Base-by-base conservation (phyloP, 2,797 vertebrate genomes). In the Labroides dimidiatus region DNA sequence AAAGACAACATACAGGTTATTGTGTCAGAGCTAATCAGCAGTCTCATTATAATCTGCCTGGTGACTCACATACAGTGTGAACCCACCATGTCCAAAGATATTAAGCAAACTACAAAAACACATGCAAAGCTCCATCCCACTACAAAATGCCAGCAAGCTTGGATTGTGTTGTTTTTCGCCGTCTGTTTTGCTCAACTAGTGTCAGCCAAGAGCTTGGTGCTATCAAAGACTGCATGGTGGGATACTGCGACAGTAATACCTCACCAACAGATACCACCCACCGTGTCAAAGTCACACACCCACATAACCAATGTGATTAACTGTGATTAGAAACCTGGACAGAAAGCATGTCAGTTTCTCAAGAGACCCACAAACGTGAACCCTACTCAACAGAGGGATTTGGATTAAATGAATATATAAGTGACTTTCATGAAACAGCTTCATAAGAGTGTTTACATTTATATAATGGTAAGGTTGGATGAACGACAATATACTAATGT, bases 81-180 rank as follows among this genome's bases (percentile, higher is more conserved):
- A 45, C 19, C 59, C 50, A 64, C 75, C 63, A 21, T 66, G 78
- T 82, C 77, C 36, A 76, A 87, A 85, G 73, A 69, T 60, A 69
- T 82, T 76, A 81, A 51, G 65, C 58, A 77, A 87, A 87, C 83
- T 81, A 72, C 54, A 64, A 59, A 74, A 87, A 82, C 74, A 53
- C 69, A 78, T 65, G 55, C 69, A 86, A 74, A 86, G 68, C 86
- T 75, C 42, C 52, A 44, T 33, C 52, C 78, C 65, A 61, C 23
- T 5, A 88, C 78, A 84, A 83, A 88, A 77, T 76, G 80, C 73
- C 73, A 84, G 70, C 71, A 52, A 77, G 80, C 78, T 59, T 55
- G 77, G 72, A 62, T 78, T 69, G 4, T 33, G 30, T 69, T 50
- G 55, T 76, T 72, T 13, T 80, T 82, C 24, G 61, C 63, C 71